Base-by-base conservation (phyloP, 2,113 vertebrate species). In the Tetraodon nigroviridis region DNA sequence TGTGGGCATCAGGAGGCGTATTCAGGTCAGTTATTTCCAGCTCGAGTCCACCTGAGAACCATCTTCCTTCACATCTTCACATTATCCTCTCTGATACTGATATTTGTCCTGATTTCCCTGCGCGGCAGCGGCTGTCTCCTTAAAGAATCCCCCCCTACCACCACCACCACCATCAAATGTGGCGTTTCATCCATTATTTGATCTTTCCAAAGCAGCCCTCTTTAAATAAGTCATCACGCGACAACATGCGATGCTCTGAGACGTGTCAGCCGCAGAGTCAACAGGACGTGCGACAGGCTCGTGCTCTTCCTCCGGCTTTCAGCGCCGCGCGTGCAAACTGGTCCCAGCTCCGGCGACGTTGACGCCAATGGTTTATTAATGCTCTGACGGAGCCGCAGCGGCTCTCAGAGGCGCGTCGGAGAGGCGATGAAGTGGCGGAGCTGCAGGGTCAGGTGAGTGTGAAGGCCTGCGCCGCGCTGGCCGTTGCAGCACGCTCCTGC, bases 11-110 rank as follows among this genome's bases (percentile, higher is more conserved):
- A 3, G 66, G 63, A 73, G 63, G 65, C 68, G 61, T 48, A 77
- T 73, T 75, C 52, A 72, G 71, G 76, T 69, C 80, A 78, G 71
- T 53, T 80, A 80, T 77, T 81, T 67, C 29, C 24, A 64, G 62
- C 66, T 45, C 54, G 61, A 58, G 37, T 67, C 55, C 61, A 70
- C 64, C 58, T 73, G 80, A 71, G 73, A 62, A 61, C 53, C 56
- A 20, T 65, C 61, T 56, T 63, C 55, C 54, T 69, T 64, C 51
- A 61, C 48, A 54, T 32, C 22, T 19, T 51, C 24, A 37, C 16
- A 12, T 42, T 47, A 19, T n/a, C 21, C 20, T 46, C 47, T 44
- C 27, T 24, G 6, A 51, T 17, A 27, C 20, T 27, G 15, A 37
- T 20, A 27, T 58, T 27, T 40, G 32, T 10, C 20, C 29, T 24